Evolutionary conservation across 2,888 invertebrate genomes (phyloP), one percentile per base, ranked within the genome.

Genomic region (Lasioglossum vierecki): DNA sequence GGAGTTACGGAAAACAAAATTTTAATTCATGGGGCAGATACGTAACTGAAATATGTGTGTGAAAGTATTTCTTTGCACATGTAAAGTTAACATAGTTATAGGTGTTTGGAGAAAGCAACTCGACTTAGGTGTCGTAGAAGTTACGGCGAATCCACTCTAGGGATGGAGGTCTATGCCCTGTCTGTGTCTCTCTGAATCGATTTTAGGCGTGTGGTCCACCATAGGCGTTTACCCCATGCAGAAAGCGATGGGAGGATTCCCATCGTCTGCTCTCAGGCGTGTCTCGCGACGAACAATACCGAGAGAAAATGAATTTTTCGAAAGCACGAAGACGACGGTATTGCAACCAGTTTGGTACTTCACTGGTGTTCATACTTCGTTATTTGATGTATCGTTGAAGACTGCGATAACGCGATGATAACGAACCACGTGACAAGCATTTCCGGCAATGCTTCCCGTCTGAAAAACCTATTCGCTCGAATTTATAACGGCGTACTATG

Each of bases 161-260:
- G 77, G 77, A 86, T 87, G 83, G 88, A 93, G 92, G 92, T 92
- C 92, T 91, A 92, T 93, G 92, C 92, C 92, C 91, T 88, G 92
- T 91, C 92, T 90, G 91, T 92, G 91, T 92, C 92, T 92, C 93
- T 91, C 90, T 90, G 92, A 92, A 94, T 94, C 93, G 94, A 94
- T 94, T 93, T 93, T 91, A 92, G 92, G 92, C 90, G 91, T 91
- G 88, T 92, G 93, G 93, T 92, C 93, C 92, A 91, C 90, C 91
- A 93, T 91, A 92, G 93, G 84, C 88, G 90, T 85, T 85, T 81
- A 83, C 82, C 82, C 83, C 76, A 57, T 81, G 79, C 79, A 85
- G 71, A 72, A 77, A 79, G 71, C 77, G 71, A 79, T 60, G 46
- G 72, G 66, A 82, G 82, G 13, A 83, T 80, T 53, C 39, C 39